phyloP scores from a whole-genome alignment of 1,140 invertebrate genomes.

The Bilobella aurantiaca region DNA sequence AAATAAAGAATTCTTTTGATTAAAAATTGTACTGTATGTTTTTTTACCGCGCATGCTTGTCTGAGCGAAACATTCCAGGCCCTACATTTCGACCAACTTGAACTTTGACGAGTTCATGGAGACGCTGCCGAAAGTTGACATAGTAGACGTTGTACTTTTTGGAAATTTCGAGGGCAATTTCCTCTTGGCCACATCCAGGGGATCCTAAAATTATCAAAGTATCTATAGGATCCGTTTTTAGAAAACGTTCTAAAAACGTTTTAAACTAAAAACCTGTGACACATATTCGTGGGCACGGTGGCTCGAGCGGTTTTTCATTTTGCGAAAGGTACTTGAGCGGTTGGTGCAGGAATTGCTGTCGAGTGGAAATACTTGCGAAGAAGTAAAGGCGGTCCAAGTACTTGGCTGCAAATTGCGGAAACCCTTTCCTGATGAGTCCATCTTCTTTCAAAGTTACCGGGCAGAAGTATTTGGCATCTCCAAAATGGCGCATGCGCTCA shows the following conservation, averaged over 20 bases:
- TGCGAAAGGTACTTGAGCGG: constrained; percentile 13
- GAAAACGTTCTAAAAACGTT: background rate
- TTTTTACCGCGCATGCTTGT: background rate
- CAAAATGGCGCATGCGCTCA: constrained; percentile 19
- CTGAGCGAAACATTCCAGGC: background rate
- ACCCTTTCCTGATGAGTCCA: constrained; percentile 15
- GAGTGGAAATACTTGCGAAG: background rate
- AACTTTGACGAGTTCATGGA: constrained; percentile 25
- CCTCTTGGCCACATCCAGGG: constrained; percentile 27
- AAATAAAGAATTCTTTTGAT: background rate
- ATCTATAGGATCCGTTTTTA: background rate
- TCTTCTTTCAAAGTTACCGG: constrained; percentile 22
- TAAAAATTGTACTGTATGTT: background rate
- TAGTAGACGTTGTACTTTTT: constrained; percentile 19
- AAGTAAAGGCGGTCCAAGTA: constrained; percentile 25
- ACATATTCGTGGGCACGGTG: constrained; percentile 26
- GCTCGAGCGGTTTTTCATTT: background rate
- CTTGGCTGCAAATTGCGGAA: constrained; percentile 8
- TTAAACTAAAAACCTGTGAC: constrained; percentile 19
- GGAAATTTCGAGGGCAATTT: constrained; percentile 13
- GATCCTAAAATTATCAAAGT: constrained; percentile 5
- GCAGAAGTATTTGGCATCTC: constrained; percentile 22
- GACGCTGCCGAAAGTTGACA: constrained; percentile 26
- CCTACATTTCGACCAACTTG: constrained; percentile 20
- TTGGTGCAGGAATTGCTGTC: constrained; percentile 12